Conservation (phyloP, 2,113 vertebrate species). For the Ammodytes marinus region DNA sequence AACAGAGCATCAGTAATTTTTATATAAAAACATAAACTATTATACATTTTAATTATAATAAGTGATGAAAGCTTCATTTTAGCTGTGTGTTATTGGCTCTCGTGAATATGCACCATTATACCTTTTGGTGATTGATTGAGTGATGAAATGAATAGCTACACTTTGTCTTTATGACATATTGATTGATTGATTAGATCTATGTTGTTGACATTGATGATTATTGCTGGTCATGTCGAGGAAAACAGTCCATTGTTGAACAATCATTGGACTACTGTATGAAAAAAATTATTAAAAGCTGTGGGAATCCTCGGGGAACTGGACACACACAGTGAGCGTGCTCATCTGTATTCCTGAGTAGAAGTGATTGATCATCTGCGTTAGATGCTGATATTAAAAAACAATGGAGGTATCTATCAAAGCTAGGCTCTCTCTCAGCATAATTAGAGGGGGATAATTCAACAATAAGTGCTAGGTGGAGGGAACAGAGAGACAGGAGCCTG, state of each 20-base stretch:
- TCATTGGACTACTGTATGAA: constrained; percentile 13
- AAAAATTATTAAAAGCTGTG: not conserved
- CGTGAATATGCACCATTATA: constrained; percentile 9
- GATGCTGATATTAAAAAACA: constrained; percentile 12
- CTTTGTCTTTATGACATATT: not conserved
- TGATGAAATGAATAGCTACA: not conserved
- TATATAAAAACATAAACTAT: constrained; percentile 22
- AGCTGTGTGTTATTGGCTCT: constrained; percentile 17
- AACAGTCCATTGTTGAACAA: constrained; percentile 14
- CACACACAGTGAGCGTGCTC: constrained; percentile 22
- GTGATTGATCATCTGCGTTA: constrained; percentile 16
- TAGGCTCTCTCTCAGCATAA: constrained; percentile 7
- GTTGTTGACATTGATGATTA: not conserved
- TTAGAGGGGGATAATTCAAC: not conserved
- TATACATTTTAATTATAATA: constrained; percentile 24
- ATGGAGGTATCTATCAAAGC: constrained; percentile 32
- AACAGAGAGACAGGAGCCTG: not conserved
- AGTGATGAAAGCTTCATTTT: constrained; percentile 31
- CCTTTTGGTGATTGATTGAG: not conserved
- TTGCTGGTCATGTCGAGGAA: not conserved
- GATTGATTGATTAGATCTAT: not conserved
- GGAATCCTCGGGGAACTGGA: constrained; percentile 4
- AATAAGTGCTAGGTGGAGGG: constrained; percentile 28
- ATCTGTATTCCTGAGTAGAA: constrained; percentile 68
- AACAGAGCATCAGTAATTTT: constrained; percentile 39